These are phyloP conservation scores for Frankliniella intonsa DNA, from an alignment of 2,888 invertebrate genomes.

Conservation along the genomic window DNA sequence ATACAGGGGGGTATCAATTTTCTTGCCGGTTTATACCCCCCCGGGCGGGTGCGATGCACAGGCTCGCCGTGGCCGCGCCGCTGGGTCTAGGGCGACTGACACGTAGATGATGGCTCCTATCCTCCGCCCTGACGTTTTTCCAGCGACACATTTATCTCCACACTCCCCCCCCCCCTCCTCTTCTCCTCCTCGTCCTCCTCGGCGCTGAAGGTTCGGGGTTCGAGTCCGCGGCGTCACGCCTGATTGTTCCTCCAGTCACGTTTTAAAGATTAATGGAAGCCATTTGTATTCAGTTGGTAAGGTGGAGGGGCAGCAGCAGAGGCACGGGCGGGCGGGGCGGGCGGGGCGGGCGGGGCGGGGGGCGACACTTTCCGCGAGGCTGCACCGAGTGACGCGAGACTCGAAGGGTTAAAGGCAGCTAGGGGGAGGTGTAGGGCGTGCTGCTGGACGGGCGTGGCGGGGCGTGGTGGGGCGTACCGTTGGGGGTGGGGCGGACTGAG, in stretches of 20 bases:
- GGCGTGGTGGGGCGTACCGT: neutral
- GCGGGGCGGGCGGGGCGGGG: neutral
- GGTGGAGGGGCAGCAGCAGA: neutral
- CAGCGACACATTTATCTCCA: constrained; percentile 10
- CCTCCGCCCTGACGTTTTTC: neutral
- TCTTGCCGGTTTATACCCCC: too few relatives aligned
- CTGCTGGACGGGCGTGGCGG: neutral
- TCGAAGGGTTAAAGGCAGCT: neutral
- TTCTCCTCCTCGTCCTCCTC: neutral
- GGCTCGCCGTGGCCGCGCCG: too few relatives aligned
- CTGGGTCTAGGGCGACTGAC: neutral
- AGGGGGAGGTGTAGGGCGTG: neutral
- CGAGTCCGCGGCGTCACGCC: constrained; percentile 18
- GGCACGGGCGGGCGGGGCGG: neutral
- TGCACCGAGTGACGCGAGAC: constrained; percentile 13
- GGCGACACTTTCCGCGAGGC: constrained; percentile 3
- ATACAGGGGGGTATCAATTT: too few relatives aligned
- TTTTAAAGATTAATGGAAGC: constrained; percentile 23
- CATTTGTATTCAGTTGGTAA: constrained; percentile 27
- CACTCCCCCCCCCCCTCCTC: neutral
- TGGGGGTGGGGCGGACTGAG: neutral
- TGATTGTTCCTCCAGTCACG: constrained; percentile 22
- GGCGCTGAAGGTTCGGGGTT: neutral
- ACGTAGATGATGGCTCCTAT: neutral
- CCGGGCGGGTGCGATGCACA: too few relatives aligned